phyloP scores from a whole-genome alignment of 2,888 invertebrate species.

The Bellardia pandia region DNA sequence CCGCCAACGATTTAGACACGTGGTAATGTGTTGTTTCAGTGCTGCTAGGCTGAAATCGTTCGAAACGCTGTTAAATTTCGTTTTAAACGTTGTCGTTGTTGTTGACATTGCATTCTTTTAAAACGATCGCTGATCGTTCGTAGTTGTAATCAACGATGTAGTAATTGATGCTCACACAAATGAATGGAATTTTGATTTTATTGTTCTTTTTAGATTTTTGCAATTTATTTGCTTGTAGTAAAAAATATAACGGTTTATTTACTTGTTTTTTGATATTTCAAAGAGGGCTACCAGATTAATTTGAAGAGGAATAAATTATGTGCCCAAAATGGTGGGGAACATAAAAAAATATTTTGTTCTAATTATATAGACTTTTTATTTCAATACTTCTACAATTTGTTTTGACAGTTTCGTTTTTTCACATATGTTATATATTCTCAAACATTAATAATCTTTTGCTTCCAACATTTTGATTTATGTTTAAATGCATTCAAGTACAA shows the following conservation, averaged over 20 bases:
- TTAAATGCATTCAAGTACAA: too few species aligned
- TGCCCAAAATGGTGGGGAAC: too few species aligned
- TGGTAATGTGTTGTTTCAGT: conserved; percentile 78
- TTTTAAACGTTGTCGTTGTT: conserved; percentile 75
- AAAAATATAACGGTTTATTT: conserved; percentile 54
- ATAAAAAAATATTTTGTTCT: too few species aligned
- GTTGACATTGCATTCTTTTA: conserved; percentile 57
- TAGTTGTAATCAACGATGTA: conserved; percentile 30
- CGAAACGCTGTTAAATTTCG: conserved; percentile 80
- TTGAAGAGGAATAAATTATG: too few species aligned
- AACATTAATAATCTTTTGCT: too few species aligned
- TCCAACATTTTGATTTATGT: too few species aligned
- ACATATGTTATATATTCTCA: too few species aligned
- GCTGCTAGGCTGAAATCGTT: conserved; percentile 77
- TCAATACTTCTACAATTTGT: too few species aligned
- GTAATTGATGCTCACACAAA: conserved; percentile 37
- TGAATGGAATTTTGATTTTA: conserved; percentile 57
- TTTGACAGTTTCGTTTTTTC: too few species aligned
- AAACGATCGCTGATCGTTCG: conserved; percentile 21
- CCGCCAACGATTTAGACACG: conserved; percentile 79
- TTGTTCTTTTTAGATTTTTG: background rate
- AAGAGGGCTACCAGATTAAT: too few species aligned
- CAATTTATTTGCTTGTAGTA: conserved; percentile 30
- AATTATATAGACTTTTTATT: too few species aligned
- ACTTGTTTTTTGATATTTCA: background rate